Percentiles rank a stretch among this genome's conserved stretches.
Conservation (phyloP, 2,888 invertebrate genomes). For the Craniophora ligustri region DNA sequence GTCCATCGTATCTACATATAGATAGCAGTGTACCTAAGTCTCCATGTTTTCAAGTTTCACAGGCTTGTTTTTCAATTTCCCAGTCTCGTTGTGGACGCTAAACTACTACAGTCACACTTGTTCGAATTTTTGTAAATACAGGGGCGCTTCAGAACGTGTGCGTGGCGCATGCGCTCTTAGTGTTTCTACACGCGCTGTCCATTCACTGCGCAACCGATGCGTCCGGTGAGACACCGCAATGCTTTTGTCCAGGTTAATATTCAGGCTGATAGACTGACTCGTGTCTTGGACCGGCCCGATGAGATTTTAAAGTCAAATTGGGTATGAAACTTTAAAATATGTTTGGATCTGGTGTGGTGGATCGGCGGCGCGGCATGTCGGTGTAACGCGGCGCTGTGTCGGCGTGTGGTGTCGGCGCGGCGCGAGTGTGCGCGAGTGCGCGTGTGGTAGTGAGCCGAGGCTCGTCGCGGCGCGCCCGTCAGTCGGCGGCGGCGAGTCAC, state of each 20-base stretch:
- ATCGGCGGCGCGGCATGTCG: slow-evolving; percentile 60
- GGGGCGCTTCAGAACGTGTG: slow-evolving; percentile 70
- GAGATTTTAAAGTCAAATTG: slow-evolving; percentile 86
- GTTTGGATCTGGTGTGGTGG: slow-evolving; percentile 69
- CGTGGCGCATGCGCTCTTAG: slow-evolving; percentile 82
- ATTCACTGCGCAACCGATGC: slow-evolving; percentile 84
- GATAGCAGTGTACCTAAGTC: slow-evolving; percentile 15
- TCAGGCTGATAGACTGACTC: slow-evolving; percentile 69
- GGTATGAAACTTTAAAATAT: slow-evolving; percentile 84
- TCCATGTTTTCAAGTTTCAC: slow-evolving; percentile 32
- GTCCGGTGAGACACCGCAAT: slow-evolving; percentile 65
- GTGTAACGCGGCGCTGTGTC: slow-evolving; percentile 64
- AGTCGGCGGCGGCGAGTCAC: slow-evolving; percentile 87
- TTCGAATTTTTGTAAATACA: slow-evolving; percentile 63
- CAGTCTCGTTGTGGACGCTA: slow-evolving; percentile 59
- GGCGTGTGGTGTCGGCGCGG: slow-evolving; percentile 59
- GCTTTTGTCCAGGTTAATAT: slow-evolving; percentile 78
- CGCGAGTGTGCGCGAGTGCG: slow-evolving; percentile 79
- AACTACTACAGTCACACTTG: slow-evolving; percentile 61
- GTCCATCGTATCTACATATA: slow-evolving; percentile 25
- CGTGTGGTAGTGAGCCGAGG: slow-evolving; percentile 80
- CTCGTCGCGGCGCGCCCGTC: slow-evolving; percentile 85
- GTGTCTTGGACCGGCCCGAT: slow-evolving; percentile 71
- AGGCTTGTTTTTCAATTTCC: slow-evolving; percentile 63
- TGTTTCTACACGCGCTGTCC: slow-evolving; percentile 75